Conservation (phyloP, 2,888 invertebrate species). For the Busseola fusca region DNA sequence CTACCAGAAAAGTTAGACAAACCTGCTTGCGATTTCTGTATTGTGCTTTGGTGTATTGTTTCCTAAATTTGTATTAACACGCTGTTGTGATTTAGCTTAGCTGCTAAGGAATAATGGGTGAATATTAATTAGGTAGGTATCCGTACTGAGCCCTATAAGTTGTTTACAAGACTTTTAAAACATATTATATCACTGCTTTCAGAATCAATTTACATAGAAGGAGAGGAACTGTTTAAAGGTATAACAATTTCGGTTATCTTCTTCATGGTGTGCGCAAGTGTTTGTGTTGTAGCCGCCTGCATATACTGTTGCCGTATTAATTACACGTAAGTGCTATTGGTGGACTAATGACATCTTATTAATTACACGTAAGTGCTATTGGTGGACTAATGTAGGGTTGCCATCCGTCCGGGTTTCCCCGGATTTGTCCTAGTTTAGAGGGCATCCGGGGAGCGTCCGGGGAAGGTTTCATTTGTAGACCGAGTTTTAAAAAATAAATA, state of each 20-base stretch:
- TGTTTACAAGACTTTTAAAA: neutral
- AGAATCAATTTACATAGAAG: constrained; percentile 74
- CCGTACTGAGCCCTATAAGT: neutral
- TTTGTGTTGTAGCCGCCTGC: constrained; percentile 74
- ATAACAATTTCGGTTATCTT: constrained; percentile 74
- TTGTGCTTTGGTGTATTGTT: neutral
- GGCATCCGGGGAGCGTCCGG: too few species aligned
- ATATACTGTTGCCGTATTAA: constrained; percentile 79
- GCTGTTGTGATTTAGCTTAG: neutral
- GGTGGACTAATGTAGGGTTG: neutral
- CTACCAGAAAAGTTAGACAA: neutral
- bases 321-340: constrained; percentile 71
- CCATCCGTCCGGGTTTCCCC: too few species aligned
- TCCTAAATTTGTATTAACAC: neutral
- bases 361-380: constrained; percentile 73
- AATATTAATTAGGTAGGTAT: neutral
- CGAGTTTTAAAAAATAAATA: too few species aligned
- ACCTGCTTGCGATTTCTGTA: neutral
- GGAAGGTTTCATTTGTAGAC: too few species aligned
- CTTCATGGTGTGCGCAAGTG: constrained; percentile 71
- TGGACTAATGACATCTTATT: constrained; percentile 55
- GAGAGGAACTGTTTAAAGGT: constrained; percentile 73
- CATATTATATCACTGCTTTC: constrained; percentile 53
- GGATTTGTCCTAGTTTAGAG: too few species aligned
- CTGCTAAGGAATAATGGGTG: neutral